Evolutionary conservation across 2,888 invertebrate species (phyloP).

Genomic region (Acleris holmiana): DNA sequence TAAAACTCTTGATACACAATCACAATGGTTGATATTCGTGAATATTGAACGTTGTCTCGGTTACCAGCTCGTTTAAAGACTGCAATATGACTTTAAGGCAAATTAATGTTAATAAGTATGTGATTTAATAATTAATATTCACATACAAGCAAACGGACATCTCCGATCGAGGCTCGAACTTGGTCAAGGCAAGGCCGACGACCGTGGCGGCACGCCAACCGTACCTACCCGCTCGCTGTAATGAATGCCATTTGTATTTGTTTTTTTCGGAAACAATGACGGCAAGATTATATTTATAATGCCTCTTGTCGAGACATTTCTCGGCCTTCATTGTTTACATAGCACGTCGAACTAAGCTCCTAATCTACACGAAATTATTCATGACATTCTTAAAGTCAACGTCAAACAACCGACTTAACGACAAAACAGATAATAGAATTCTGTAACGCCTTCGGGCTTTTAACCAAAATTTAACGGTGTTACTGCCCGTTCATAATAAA

Average conservation of each 20-base stretch:
- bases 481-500: not conserved
- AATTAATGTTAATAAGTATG: constrained; percentile 53
- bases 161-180: constrained; percentile 63
- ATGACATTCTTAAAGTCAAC: constrained; percentile 10
- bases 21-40: not conserved
- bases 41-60: not conserved
- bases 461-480: constrained; percentile 3
- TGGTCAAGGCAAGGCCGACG: constrained; percentile 80
- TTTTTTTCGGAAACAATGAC: constrained; percentile 65
- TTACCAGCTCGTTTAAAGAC: constrained; percentile 15
- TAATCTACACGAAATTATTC: not conserved
- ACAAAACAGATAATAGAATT: not conserved
- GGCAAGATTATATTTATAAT: constrained; percentile 48
- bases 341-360: constrained; percentile 1
- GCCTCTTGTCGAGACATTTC: constrained; percentile 23
- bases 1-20: too few relatives aligned
- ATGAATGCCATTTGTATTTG: constrained; percentile 66
- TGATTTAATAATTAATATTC: constrained; percentile 61
- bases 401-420: not conserved
- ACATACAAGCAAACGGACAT: constrained; percentile 59
- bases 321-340: not conserved
- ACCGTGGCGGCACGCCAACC: constrained; percentile 77
- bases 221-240: constrained; percentile 55
- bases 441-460: not conserved
- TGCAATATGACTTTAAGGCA: constrained; percentile 45